Conservation (phyloP, 2,888 invertebrate genomes). For the Anodontia alba region DNA sequence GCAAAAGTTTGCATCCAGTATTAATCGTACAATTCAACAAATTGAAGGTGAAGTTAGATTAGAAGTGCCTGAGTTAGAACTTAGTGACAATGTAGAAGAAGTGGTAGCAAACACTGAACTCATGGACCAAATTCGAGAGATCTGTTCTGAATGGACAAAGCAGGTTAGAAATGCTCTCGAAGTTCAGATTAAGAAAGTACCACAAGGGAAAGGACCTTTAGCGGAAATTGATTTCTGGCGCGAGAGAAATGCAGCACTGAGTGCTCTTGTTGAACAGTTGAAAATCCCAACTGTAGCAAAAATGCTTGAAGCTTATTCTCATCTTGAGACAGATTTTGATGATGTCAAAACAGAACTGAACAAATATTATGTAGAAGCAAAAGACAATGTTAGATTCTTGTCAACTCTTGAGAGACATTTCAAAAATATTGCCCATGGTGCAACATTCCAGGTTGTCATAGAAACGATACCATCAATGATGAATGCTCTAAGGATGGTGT, state of each 20-base stretch:
- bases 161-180: conserved; percentile 82
- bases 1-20: conserved; percentile 86
- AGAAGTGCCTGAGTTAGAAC: conserved; percentile 79
- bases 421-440: conserved; percentile 90
- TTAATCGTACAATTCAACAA: conserved; percentile 90
- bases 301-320: conserved; percentile 88
- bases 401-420: conserved; percentile 91
- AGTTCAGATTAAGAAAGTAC: conserved; percentile 79
- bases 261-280: conserved; percentile 92
- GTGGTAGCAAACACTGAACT: conserved; percentile 79
- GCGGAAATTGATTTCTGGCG: conserved; percentile 95
- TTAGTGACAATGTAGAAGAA: conserved; percentile 84
- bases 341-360: conserved; percentile 88
- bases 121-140: conserved; percentile 86
- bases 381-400: conserved; percentile 91
- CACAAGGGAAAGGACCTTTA: conserved; percentile 91
- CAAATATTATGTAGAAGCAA: conserved; percentile 89
- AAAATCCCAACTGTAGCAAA: conserved; percentile 89
- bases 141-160: conserved; percentile 87
- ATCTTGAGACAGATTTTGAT: conserved; percentile 87
- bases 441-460: conserved; percentile 90
- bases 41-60: conserved; percentile 90
- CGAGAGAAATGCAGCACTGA: conserved; percentile 91
- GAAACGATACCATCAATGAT: conserved; percentile 92
- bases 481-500: conserved; percentile 94